Conservation (phyloP, 2,797 vertebrate species). For the Jordanella pulchra region DNA sequence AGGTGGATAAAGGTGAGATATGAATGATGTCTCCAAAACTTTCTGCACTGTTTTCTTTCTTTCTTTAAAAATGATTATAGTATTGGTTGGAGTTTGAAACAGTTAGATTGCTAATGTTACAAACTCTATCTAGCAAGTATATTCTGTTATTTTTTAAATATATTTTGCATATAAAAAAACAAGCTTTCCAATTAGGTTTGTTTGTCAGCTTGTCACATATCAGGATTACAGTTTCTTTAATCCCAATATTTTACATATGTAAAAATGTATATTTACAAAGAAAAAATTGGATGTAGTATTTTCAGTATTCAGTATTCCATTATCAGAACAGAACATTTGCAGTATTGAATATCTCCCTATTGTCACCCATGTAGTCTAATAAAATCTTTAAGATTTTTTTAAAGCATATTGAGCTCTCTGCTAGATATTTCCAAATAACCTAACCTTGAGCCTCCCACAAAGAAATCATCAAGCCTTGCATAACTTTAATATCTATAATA, state of each 20-base stretch:
- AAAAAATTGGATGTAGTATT: no score
- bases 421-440: no score
- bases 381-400: no score
- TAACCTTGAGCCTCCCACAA: no score
- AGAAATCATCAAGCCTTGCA: no score
- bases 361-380: no score
- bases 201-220: conserved; percentile 2
- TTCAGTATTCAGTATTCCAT: no score
- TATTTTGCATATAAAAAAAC: conserved; percentile 18
- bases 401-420: no score
- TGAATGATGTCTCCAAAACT: conserved; percentile 45
- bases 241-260: not conserved
- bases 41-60: conserved; percentile 12
- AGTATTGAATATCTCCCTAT: no score
- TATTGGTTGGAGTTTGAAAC: not conserved
- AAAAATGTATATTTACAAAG: no score
- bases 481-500: no score
- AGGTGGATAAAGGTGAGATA: conserved; percentile 44
- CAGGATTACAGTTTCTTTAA: not conserved
- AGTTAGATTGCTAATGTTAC: not conserved
- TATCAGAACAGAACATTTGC: no score
- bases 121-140: conserved; percentile 7
- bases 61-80: not conserved
- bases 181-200: conserved; percentile 30
- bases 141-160: not conserved